phyloP scores from a whole-genome alignment of 2,113 vertebrate genomes.

The Hyla sarda region DNA sequence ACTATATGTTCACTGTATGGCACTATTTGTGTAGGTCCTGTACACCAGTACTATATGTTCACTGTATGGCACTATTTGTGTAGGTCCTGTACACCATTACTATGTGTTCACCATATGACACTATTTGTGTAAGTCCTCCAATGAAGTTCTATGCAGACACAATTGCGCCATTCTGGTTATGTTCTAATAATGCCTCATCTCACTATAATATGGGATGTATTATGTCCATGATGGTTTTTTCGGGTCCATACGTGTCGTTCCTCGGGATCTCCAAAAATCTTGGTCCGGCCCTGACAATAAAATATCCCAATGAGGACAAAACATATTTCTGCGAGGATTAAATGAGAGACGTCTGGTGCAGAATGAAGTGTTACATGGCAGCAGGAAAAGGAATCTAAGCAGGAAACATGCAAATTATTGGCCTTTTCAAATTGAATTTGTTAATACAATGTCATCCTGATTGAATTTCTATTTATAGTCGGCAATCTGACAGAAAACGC shows the following conservation, averaged over 20 bases:
- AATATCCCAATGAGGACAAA: neutral
- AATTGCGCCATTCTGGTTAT: too few species aligned
- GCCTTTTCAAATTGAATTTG: constrained; percentile 10
- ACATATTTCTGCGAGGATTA: neutral
- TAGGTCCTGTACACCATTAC: too few species aligned
- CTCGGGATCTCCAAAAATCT: neutral
- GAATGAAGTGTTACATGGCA: neutral
- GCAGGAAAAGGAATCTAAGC: neutral
- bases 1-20: too few species aligned
- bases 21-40: too few species aligned
- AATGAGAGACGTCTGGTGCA: neutral
- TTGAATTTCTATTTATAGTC: constrained; percentile 40
- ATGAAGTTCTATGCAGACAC: too few species aligned
- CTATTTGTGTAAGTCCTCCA: too few species aligned
- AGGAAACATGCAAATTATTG: neutral
- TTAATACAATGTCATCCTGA: constrained; percentile 31
- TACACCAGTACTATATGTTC: too few species aligned
- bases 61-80: too few species aligned
- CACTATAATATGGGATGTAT: neutral
- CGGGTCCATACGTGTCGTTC: too few species aligned
- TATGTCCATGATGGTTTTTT: too few species aligned
- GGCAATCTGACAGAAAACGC: neutral
- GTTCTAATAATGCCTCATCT: too few species aligned
- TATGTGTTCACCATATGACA: too few species aligned
- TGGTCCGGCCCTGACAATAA: neutral